These are phyloP conservation scores for Ginglymostoma cirratum DNA, from an alignment of 2,113 vertebrate genomes.

Conservation along the genomic window DNA sequence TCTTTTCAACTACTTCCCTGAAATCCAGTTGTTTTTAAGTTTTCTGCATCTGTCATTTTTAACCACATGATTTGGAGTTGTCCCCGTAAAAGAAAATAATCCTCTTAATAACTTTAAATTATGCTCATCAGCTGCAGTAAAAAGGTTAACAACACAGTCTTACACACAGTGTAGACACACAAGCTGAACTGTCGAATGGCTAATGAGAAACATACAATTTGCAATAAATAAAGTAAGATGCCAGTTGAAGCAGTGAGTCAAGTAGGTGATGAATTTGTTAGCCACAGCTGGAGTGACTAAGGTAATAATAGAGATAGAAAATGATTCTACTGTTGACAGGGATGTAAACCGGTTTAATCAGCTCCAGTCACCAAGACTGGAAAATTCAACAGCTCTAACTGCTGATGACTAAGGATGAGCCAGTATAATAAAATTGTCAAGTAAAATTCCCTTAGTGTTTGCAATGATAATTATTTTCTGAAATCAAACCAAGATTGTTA, in stretches of 20 bases:
- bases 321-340: neutral
- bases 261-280: neutral
- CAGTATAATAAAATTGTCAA: constrained; percentile 18
- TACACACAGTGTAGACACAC: neutral
- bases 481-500: neutral
- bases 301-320: neutral
- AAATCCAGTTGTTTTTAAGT: neutral
- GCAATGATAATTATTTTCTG: neutral
- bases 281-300: constrained; percentile 9
- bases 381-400: neutral
- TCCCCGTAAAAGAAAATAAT: neutral
- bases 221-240: neutral
- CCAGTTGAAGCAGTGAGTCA: neutral
- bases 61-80: neutral
- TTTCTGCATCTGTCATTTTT: neutral
- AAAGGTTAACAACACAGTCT: neutral
- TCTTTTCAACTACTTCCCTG: neutral
- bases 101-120: neutral
- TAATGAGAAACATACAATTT: neutral
- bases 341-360: neutral
- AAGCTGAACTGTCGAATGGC: neutral
- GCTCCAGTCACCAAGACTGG: neutral
- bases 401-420: constrained; percentile 23
- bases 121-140: neutral
- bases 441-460: neutral